Percentiles rank a stretch among this genome's conserved stretches.
These are phyloP conservation scores for Chrysodeixis includens DNA, from an alignment of 2,888 invertebrate genomes.

Conservation along the genomic window DNA sequence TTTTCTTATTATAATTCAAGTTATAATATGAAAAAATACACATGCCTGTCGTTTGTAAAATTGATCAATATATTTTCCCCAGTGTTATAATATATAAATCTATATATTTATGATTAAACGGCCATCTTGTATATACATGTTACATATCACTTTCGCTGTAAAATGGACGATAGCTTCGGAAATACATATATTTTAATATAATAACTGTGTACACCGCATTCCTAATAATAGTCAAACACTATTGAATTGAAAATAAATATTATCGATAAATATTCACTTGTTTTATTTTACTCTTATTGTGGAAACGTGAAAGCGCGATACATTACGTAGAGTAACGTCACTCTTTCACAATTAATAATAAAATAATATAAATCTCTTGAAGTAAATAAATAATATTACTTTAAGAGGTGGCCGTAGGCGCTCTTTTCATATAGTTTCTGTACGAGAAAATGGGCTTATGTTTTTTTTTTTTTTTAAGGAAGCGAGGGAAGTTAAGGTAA, in stretches of 20 bases:
- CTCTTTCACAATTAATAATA: too few relatives aligned
- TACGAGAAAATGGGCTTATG: too few relatives aligned
- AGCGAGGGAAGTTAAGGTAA: too few relatives aligned
- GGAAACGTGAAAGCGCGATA: neutral
- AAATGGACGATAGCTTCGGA: conserved; percentile 62
- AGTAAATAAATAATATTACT: too few relatives aligned
- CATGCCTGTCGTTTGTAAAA: neutral
- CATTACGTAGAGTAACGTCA: too few relatives aligned
- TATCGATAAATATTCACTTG: conserved; percentile 47
- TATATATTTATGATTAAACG: conserved; percentile 20
- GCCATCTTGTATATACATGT: conserved; percentile 51
- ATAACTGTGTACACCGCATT: conserved; percentile 66
- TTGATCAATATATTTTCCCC: neutral
- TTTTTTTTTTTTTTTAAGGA: too few relatives aligned
- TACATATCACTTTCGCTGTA: conserved; percentile 69
- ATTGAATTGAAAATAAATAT: conserved; percentile 69
- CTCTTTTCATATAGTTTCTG: too few relatives aligned
- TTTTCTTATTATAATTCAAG: neutral
- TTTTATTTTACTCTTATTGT: conserved; percentile 32
- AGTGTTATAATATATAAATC: conserved; percentile 2
- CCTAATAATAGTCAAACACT: conserved; percentile 73
- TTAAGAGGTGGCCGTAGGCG: too few relatives aligned
- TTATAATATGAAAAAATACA: neutral
- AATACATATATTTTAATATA: conserved; percentile 66
- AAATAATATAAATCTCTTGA: too few relatives aligned